These are phyloP conservation scores for Siniperca undulata DNA, from an alignment of 2,797 vertebrate species.

Conservation along the genomic window DNA sequence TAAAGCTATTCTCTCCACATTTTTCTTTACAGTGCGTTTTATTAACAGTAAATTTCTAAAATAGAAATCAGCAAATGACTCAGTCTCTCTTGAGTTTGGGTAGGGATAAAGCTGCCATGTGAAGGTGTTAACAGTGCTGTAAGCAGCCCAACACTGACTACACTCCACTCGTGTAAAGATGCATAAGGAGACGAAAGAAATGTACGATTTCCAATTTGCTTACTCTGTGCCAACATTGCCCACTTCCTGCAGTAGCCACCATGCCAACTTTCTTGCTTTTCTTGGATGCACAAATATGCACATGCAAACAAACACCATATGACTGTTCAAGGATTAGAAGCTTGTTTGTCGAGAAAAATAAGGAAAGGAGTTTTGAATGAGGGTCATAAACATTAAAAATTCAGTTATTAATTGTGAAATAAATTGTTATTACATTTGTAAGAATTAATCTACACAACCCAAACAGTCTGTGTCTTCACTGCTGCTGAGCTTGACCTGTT, in stretches of 20 bases:
- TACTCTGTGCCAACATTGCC: constrained; percentile 23
- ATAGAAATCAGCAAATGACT: constrained; percentile 30
- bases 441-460: background rate
- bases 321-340: background rate
- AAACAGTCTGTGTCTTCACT: background rate
- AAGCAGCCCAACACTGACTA: constrained; percentile 14
- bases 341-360: constrained; percentile 3
- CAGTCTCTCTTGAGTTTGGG: constrained; percentile 9
- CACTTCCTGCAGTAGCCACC: constrained; percentile 15
- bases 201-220: constrained; percentile 23
- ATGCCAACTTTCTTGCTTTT: constrained; percentile 34
- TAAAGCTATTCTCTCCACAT: constrained; percentile 36
- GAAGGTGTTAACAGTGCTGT: constrained; percentile 37
- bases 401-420: constrained; percentile 1
- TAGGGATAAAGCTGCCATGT: constrained; percentile 12
- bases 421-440: background rate
- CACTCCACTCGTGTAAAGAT: constrained; percentile 19
- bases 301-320: constrained; percentile 26
- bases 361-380: background rate
- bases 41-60: constrained; percentile 10
- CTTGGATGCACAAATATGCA: constrained; percentile 27
- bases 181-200: constrained; percentile 33
- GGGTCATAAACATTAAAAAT: background rate
- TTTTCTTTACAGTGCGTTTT: constrained; percentile 12
- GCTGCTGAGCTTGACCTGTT: constrained; percentile 15